These are phyloP conservation scores for Nomada goodeniana DNA, from an alignment of 2,888 invertebrate genomes.

Conservation along the genomic window DNA sequence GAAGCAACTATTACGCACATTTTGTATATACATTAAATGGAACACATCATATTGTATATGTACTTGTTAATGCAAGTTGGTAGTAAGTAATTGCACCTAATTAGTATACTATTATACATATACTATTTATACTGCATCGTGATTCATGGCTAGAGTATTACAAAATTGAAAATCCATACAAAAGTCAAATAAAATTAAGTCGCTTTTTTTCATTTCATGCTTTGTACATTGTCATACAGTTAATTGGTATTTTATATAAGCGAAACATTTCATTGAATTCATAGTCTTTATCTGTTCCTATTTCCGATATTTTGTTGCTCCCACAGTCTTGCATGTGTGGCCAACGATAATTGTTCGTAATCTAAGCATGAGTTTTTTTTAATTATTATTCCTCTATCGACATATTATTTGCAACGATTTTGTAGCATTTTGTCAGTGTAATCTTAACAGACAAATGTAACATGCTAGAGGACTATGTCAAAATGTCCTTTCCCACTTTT, in stretches of 20 bases:
- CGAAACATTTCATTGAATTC: neutral
- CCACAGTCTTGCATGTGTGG: constrained; percentile 38
- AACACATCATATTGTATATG: constrained; percentile 4
- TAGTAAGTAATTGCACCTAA: constrained; percentile 37
- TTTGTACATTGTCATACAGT: neutral
- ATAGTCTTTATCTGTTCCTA: neutral
- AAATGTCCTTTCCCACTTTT: neutral
- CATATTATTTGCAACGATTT: neutral
- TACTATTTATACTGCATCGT: neutral
- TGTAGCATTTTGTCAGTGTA: neutral
- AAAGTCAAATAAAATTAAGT: neutral
- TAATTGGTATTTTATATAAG: constrained; percentile 53
- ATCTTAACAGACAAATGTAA: neutral
- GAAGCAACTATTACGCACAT: constrained; percentile 13
- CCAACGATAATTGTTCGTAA: neutral
- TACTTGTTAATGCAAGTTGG: constrained; percentile 19
- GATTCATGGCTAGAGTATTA: neutral
- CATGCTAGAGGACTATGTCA: neutral
- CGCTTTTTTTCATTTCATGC: neutral
- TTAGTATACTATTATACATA: neutral
- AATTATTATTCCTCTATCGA: neutral
- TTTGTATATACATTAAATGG: constrained; percentile 21
- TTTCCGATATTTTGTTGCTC: neutral
- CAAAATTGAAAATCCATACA: neutral
- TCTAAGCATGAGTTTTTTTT: constrained; percentile 16